These are phyloP conservation scores for Gymnoscopelus braueri DNA, from an alignment of 2,797 vertebrate species.

Conservation along the genomic window DNA sequence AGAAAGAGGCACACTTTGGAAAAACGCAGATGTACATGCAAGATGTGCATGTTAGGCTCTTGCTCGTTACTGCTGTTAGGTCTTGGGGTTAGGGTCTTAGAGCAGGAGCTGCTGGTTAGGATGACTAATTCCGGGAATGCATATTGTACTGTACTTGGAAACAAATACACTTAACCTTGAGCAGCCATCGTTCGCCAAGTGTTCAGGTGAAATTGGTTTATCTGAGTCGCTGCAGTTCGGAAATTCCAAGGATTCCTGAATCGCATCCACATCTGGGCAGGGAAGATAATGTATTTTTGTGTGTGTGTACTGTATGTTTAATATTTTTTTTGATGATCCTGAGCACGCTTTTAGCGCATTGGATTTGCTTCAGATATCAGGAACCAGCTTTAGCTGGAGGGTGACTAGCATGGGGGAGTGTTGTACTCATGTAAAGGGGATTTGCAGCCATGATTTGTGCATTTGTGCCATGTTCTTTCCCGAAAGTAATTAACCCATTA, in stretches of 20 bases:
- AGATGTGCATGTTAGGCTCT: too few species aligned
- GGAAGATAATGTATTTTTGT: constrained; percentile 32
- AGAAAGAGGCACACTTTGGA: too few species aligned
- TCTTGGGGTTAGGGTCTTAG: too few species aligned
- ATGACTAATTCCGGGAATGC: too few species aligned
- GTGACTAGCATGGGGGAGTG: constrained; percentile 10
- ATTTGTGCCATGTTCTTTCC: constrained; percentile 42
- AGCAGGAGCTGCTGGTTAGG: too few species aligned
- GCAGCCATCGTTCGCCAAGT: constrained; percentile 45
- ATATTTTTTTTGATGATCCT: constrained; percentile 6
- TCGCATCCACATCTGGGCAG: constrained; percentile 39
- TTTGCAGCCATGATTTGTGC: constrained; percentile 49
- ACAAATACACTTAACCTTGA: constrained; percentile 15
- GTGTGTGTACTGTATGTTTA: too few species aligned
- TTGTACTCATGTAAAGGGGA: constrained; percentile 48
- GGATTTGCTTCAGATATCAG: constrained; percentile 49
- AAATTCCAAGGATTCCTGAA: constrained; percentile 52
- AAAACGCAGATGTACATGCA: too few species aligned
- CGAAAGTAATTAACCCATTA: constrained; percentile 51
- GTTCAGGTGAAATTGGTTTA: constrained; percentile 60
- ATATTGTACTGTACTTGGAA: too few species aligned
- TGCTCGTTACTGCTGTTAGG: too few species aligned
- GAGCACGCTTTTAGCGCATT: constrained; percentile 49
- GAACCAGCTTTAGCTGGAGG: constrained; percentile 31
- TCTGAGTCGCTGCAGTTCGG: constrained; percentile 51